Evolutionary conservation across 1,140 invertebrate species (phyloP).

Genomic region (Pygmarrhopalites habei): DNA sequence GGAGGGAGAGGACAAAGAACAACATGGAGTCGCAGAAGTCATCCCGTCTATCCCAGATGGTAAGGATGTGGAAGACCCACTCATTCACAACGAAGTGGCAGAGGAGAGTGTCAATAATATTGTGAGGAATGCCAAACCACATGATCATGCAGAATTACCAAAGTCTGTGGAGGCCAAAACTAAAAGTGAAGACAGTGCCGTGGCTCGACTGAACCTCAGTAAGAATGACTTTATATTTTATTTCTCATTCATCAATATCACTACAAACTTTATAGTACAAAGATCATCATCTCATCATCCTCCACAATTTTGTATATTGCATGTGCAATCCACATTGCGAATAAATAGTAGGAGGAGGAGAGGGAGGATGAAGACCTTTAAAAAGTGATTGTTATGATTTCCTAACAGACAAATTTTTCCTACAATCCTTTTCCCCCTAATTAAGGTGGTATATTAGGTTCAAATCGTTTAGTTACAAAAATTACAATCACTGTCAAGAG

Average conservation of each 20-base stretch:
- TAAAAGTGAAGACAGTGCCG: constrained; percentile 53
- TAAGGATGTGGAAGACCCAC: constrained; percentile 47
- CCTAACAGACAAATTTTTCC: no score
- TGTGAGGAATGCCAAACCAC: constrained; percentile 1
- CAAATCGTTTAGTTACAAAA: no score
- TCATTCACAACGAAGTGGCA: constrained; percentile 6
- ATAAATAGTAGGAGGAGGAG: no score
- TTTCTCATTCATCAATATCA: background rate
- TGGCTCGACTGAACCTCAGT: constrained; percentile 68
- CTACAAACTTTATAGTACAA: background rate
- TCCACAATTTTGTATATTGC: no score
- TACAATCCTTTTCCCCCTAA: no score
- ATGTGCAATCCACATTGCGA: no score
- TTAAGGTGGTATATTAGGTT: no score
- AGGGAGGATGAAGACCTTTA: no score
- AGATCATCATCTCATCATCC: background rate
- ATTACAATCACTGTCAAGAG: no score
- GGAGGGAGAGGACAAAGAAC: background rate
- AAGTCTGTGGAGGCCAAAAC: constrained; percentile 54
- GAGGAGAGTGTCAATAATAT: constrained; percentile 11
- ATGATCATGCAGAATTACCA: constrained; percentile 44
- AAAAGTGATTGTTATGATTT: no score
- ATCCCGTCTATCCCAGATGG: constrained; percentile 22
- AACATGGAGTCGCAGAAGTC: constrained; percentile 13
- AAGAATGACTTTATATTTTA: constrained; percentile 9